A percentile compares a stretch with the other conserved stretches of the same genome.
These are phyloP conservation scores for Styela clava DNA, from an alignment of 23 tunicate species.

Conservation along the genomic window DNA sequence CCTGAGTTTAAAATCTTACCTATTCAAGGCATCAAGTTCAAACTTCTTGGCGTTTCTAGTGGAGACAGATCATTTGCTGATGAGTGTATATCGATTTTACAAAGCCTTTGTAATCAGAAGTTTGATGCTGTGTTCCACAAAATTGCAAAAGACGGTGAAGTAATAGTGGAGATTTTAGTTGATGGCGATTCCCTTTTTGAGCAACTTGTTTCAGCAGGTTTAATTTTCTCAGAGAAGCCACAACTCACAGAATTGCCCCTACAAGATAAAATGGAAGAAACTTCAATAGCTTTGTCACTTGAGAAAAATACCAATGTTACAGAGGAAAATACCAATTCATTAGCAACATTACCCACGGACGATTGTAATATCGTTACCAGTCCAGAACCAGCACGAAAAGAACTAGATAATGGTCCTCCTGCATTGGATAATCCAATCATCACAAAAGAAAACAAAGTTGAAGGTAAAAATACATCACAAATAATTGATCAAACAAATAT, in stretches of 20 bases:
- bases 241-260: not conserved
- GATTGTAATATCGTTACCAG: not conserved
- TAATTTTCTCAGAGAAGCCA: not conserved
- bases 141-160: not conserved
- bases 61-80: not conserved
- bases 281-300: not conserved
- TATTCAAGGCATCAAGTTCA: conserved; percentile 5
- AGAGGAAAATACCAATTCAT: not conserved
- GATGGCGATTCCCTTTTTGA: not conserved
- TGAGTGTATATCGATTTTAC: not conserved
- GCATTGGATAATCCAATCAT: not conserved
- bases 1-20: not conserved
- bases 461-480: not conserved
- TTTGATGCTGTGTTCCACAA: not conserved
- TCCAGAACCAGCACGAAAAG: not conserved
- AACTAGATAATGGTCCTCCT: not conserved
- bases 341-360: no score
- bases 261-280: not conserved
- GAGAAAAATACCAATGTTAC: not conserved
- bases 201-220: not conserved
- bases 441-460: not conserved
- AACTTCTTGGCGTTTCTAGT: not conserved
- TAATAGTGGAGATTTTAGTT: not conserved
- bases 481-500: not conserved
- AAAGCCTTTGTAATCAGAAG: not conserved